Base-by-base conservation (phyloP, 2,888 invertebrate species). In the Amiota communis region DNA sequence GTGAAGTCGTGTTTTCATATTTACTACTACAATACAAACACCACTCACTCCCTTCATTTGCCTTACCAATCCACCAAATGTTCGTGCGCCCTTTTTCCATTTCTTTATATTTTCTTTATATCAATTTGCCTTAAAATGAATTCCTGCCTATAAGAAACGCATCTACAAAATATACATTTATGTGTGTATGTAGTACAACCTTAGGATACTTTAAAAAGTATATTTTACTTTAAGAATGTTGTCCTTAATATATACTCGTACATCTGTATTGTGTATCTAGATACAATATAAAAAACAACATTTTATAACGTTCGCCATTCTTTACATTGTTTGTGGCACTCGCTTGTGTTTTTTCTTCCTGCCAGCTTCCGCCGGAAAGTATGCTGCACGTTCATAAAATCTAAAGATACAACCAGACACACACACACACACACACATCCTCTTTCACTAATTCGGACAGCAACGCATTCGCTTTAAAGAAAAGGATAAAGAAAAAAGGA, bases 251-350 rank as follows among this genome's bases (percentile, higher is more conserved):
- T 36, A 36, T 6, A 36, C 8, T 4, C 6, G 8, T 36, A 36
- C 8, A 6, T 36, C 6, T 36, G 36, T 36, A 36, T 36, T 36
- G 6, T 36, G 36, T 36, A 36, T 36, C 36, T 36, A 36, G 6
- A 36, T 36, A 36, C 6, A 36, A 63, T 46, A 68, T 68, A 68
- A 68, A 68, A 51, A 68, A 53, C 53, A 68, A 68, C 67, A 23
- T 68, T 68, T 68, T 68, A 68, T 57, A 56, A 70, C 57, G 36
- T 36, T 36, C 36, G 57, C 56, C 70, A 70, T 70, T 59, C 70
- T 59, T 59, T 59, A 59, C 70, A 70, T 70, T 61, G 70, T 70
- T 70, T 70, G 70, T 23, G 48, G 70, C 70, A 53, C 67, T 20
- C 51, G 67, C 51, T 36, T 36, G 67, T 68, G 36, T 68, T n/a